Evolutionary conservation across 2,797 vertebrate species (phyloP), one percentile per base, ranked within the genome.

Genomic region (Xerus rutilus): DNA sequence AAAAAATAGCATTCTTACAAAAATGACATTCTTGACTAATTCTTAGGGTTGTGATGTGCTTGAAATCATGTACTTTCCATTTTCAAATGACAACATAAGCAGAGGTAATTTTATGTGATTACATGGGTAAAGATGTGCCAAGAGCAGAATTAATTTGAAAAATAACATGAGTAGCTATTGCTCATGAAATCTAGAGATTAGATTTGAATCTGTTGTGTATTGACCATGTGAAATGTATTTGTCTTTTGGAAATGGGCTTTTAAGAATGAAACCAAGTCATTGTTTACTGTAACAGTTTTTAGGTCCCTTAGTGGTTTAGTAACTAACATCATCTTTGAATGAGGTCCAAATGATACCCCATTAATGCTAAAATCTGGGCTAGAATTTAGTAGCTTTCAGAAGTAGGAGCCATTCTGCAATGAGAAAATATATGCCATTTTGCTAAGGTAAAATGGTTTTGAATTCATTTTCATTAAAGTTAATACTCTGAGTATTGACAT

Each of bases 401-500:
- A 81, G 25, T 79, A 90, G 47, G 20, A 84, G 57, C 23, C 30
- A 32, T 32, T 32, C 5, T 52, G 17, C 30, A 65, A 96, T 87
- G 82, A 83, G 47, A 86, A 93, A 83, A 69, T 17, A 67, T 59
- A 54, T 57, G 54, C 67, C 17, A 76, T 85, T 94, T 91, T 74
- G 65, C 65, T 76, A 4, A 76, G 32, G 18, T 89, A 92, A 74
- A 86, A 64, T 82, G 25, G 21, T 45, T 73, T 91, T 89, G 57
- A 87, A 78, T 78, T 92, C 39, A 47, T 76, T 95, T 87, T 90
- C 23, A 90, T 39, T 83, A 52, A 88, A 96, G 65, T 83, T 78
- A 83, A 70, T 79, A 81, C 17, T 32, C 12, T 52, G 65, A 43
- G 21, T 59, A 67, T 28, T 82, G 84, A 57, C 15, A 49, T 85